These are phyloP conservation scores for Macrobrachium nipponense DNA, from an alignment of 1,140 invertebrate genomes.

Conservation along the genomic window DNA sequence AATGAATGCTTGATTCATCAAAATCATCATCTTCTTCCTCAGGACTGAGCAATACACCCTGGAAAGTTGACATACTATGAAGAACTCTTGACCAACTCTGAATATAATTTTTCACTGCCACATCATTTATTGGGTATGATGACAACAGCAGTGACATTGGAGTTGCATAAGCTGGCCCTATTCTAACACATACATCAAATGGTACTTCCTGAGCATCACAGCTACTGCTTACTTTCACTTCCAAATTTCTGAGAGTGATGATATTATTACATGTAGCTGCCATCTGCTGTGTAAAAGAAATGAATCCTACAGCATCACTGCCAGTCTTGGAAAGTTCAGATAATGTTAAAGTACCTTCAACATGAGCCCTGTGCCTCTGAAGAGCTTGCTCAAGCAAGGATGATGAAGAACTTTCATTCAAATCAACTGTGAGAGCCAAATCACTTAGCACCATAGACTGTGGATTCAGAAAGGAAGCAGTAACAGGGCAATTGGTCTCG, in stretches of 20 bases:
- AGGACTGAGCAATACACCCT: slow-evolving; percentile 3
- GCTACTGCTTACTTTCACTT: background rate
- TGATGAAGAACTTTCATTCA: slow-evolving; percentile 41
- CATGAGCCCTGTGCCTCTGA: slow-evolving; percentile 10
- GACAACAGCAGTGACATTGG: slow-evolving; percentile 41
- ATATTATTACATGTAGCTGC: slow-evolving; percentile 27
- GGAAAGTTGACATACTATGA: background rate
- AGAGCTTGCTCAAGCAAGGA: slow-evolving; percentile 51
- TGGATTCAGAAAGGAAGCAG: slow-evolving; percentile 40
- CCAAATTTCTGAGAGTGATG: background rate
- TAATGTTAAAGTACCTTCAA: background rate
- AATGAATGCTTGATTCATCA: background rate
- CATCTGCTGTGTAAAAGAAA: slow-evolving; percentile 42
- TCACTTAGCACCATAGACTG: slow-evolving; percentile 41
- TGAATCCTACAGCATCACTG: slow-evolving; percentile 25
- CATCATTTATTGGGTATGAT: slow-evolving; percentile 28
- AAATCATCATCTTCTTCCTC: background rate
- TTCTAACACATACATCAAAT: background rate
- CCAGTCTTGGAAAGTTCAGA: background rate
- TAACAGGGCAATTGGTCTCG: slow-evolving; percentile 31
- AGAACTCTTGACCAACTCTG: slow-evolving; percentile 35
- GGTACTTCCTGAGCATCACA: background rate
- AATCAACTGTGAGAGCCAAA: slow-evolving; percentile 40
- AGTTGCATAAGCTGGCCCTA: slow-evolving; percentile 7
- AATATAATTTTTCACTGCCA: slow-evolving; percentile 24